Conservation (phyloP, 2,113 vertebrate genomes). For the Delphinus delphis region DNA sequence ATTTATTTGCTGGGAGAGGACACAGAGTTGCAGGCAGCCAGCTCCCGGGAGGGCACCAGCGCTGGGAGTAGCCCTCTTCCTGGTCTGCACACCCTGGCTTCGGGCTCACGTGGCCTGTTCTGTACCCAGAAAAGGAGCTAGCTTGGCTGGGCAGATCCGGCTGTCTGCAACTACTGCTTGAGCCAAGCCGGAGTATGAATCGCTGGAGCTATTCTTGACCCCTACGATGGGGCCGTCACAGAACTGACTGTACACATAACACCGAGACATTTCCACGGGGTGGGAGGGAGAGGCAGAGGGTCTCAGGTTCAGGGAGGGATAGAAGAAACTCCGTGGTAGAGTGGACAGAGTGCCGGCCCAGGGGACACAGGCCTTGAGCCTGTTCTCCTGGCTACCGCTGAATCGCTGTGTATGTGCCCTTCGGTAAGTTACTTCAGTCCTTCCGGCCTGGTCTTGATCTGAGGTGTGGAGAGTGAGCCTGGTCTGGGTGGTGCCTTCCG, state of each 20-base stretch:
- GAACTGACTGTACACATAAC: neutral
- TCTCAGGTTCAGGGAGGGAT: neutral
- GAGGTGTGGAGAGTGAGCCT: neutral
- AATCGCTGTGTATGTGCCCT: neutral
- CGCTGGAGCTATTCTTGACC: neutral
- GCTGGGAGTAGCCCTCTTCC: neutral
- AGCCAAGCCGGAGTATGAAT: neutral
- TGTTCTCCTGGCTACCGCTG: neutral
- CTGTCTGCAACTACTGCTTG: neutral
- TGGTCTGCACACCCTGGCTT: neutral
- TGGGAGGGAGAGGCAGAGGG: neutral
- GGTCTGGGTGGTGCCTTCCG: neutral
- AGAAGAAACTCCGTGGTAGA: neutral
- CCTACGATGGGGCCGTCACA: neutral
- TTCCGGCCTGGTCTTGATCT: neutral
- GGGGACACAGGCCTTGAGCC: neutral
- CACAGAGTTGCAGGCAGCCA: neutral
- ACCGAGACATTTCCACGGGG: neutral
- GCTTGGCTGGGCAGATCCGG: neutral
- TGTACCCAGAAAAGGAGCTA: neutral
- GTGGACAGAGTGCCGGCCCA: neutral
- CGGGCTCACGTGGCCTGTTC: neutral
- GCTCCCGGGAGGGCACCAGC: neutral
- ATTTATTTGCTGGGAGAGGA: neutral
- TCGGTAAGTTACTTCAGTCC: neutral